Conservation (phyloP, 2,113 vertebrate species). For the Phalacrocorax carbo region DNA sequence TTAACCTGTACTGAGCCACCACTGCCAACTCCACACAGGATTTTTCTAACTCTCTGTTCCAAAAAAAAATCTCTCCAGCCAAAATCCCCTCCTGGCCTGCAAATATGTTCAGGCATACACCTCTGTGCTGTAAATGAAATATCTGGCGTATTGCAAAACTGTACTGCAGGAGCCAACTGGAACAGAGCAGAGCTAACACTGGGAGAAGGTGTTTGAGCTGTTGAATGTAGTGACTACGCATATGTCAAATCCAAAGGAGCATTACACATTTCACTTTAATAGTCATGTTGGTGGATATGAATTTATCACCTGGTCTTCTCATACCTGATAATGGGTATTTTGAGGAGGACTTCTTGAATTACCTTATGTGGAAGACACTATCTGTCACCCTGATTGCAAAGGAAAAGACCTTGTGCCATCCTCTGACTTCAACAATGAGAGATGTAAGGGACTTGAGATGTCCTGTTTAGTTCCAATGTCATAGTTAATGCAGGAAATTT, state of each 20-base stretch:
- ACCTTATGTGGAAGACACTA: background rate
- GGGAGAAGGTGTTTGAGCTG: constrained; percentile 42
- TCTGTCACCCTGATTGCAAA: background rate
- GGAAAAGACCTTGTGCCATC: background rate
- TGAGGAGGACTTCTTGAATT: background rate
- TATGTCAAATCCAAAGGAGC: background rate
- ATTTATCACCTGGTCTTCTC: background rate
- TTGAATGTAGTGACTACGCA: background rate
- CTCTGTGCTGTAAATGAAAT: constrained; percentile 54
- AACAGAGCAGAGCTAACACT: constrained; percentile 25
- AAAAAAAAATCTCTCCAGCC: constrained; percentile 2
- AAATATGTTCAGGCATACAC: constrained; percentile 56
- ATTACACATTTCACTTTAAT: background rate
- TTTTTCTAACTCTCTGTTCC: constrained; percentile 11
- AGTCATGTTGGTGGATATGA: background rate
- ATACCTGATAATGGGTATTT: background rate
- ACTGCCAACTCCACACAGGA: background rate
- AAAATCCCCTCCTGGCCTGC: constrained; percentile 56
- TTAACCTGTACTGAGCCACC: background rate
- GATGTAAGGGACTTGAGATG: background rate
- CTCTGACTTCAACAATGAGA: background rate
- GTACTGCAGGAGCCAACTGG: constrained; percentile 28
- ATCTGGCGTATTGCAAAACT: background rate
- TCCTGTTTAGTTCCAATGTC: background rate
- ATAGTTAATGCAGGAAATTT: background rate